Conservation (phyloP, 2,888 invertebrate species). For the Scrobipalpa costella region DNA sequence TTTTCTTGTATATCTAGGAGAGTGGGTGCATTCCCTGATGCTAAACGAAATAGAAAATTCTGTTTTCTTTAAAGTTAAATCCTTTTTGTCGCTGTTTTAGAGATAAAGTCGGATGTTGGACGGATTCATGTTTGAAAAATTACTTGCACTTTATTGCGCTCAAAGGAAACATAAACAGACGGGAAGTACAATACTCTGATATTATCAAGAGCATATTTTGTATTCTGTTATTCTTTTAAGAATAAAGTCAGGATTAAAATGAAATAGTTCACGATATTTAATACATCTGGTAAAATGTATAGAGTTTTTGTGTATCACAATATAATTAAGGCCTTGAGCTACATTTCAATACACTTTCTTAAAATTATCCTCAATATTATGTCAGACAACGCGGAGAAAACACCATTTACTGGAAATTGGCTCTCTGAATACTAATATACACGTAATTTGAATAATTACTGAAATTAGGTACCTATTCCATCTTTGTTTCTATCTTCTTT, state of each 20-base stretch:
- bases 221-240: background rate
- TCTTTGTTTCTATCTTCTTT: no score
- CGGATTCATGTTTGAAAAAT: conserved; percentile 3
- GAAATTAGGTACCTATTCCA: no score
- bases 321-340: no score
- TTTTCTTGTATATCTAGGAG: conserved; percentile 27
- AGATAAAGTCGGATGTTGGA: conserved; percentile 12
- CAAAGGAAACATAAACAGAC: conserved; percentile 7
- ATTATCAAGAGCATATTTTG: background rate
- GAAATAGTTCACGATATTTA: no score
- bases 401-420: no score
- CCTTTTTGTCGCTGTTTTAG: conserved; percentile 14
- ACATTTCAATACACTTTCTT: no score
- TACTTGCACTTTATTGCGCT: conserved; percentile 2
- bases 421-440: no score
- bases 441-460: no score
- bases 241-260: background rate
- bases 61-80: conserved; percentile 16
- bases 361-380: no score
- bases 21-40: conserved; percentile 4
- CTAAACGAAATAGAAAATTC: conserved; percentile 15
- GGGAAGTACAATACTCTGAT: background rate
- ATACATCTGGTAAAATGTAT: no score
- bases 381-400: no score
- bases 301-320: no score